These are phyloP conservation scores for Pocillopora meandrina DNA, from an alignment of 92 coral and sea anemone genomes.

Conservation along the genomic window DNA sequence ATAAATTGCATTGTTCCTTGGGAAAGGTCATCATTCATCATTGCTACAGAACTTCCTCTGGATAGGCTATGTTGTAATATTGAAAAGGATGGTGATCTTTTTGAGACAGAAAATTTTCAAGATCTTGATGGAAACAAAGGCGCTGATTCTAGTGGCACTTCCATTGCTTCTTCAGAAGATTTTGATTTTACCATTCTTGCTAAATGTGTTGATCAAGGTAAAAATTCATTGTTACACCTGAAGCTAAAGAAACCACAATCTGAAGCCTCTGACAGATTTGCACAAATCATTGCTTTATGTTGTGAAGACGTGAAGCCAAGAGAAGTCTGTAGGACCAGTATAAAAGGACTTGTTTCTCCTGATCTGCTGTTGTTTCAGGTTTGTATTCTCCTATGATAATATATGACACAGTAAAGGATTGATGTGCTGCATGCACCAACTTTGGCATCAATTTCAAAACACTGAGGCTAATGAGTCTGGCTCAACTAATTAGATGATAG, in stretches of 20 bases:
- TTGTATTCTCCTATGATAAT: background rate
- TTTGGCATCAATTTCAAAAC: too few relatives aligned
- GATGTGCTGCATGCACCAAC: too few relatives aligned
- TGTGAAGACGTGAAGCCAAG: constrained; percentile 4
- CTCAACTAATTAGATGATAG: too few relatives aligned
- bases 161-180: background rate
- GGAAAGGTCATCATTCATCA: constrained; percentile 20
- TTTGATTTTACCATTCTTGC: background rate
- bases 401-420: too few relatives aligned
- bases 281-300: constrained; percentile 25
- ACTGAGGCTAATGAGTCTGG: too few relatives aligned
- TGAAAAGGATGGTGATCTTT: constrained; percentile 16
- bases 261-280: background rate
- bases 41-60: constrained; percentile 42
- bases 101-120: constrained; percentile 15
- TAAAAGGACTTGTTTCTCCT: constrained; percentile 33
- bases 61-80: constrained; percentile 15
- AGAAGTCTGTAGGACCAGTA: constrained; percentile 16
- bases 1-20: constrained; percentile 33
- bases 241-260: constrained; percentile 4
- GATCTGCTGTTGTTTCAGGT: constrained; percentile 44
- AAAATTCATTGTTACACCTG: constrained; percentile 18
- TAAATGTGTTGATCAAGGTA: background rate
- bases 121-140: background rate
- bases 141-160: background rate